Conservation (phyloP, 1,140 invertebrate species). For the Rhopalosiphum maidis region DNA sequence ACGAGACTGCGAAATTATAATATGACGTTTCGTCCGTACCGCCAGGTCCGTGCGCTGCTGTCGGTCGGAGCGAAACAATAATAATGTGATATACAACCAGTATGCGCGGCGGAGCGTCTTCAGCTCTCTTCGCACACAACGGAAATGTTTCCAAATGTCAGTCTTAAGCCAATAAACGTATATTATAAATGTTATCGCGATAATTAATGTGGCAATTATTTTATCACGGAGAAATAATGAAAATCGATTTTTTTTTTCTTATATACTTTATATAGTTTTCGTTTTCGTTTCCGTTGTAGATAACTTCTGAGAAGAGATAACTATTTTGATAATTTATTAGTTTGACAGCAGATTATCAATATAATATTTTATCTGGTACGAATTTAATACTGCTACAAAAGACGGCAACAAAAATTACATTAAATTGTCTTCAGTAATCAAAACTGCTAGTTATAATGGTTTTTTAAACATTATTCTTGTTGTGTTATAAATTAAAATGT, state of each 20-base stretch:
- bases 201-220: slow-evolving; percentile 17
- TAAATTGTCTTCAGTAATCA: neutral
- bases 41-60: too few species aligned
- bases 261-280: neutral
- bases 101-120: neutral
- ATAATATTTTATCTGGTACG: neutral
- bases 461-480: neutral
- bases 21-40: neutral
- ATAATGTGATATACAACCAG: neutral
- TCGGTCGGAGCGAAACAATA: neutral
- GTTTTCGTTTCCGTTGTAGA: slow-evolving; percentile 14
- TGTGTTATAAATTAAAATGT: neutral
- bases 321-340: neutral
- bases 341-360: slow-evolving; percentile 1
- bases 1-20: neutral
- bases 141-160: neutral
- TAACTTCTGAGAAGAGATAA: slow-evolving; percentile 16
- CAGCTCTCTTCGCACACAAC: neutral
- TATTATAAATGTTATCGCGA: slow-evolving; percentile 17
- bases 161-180: slow-evolving; percentile 6
- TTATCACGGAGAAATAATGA: neutral
- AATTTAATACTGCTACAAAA: neutral
- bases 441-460: neutral
- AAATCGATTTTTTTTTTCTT: slow-evolving; percentile 13
- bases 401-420: neutral